Evolutionary conservation across 2,888 invertebrate species (phyloP).

Genomic region (Acholoe squamosa): DNA sequence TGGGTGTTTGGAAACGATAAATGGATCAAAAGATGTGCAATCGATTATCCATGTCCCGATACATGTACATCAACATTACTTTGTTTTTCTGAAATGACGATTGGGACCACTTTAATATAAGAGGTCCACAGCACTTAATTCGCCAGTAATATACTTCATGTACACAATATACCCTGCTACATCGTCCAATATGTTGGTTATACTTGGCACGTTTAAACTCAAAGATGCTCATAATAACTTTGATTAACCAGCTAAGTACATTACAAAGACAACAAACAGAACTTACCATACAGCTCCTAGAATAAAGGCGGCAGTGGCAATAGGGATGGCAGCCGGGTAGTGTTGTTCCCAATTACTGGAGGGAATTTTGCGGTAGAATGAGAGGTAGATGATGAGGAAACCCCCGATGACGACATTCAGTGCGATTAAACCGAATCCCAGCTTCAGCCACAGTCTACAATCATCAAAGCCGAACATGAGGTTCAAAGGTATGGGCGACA

Average conservation of each 20-base stretch:
- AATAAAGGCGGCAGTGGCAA: slow-evolving; percentile 81
- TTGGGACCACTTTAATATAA: no score
- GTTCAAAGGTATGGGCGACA: background rate
- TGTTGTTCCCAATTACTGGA: slow-evolving; percentile 81
- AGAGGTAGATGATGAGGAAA: slow-evolving; percentile 80
- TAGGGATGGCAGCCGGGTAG: slow-evolving; percentile 81
- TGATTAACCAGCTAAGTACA: background rate
- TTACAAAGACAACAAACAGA: background rate
- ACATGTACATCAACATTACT: no score
- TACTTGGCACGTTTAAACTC: background rate
- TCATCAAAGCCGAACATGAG: background rate
- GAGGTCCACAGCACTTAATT: no score
- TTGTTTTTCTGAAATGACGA: no score
- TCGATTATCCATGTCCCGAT: no score
- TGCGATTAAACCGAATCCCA: slow-evolving; percentile 75
- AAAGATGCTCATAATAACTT: background rate
- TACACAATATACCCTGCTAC: no score
- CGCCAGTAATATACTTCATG: no score
- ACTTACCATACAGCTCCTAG: slow-evolving; percentile 80
- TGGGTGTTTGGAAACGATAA: no score
- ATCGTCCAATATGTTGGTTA: no score
- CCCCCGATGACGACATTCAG: slow-evolving; percentile 77
- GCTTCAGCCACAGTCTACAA: slow-evolving; percentile 80
- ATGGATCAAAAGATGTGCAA: no score
- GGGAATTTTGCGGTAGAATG: slow-evolving; percentile 78